A percentile compares a stretch with the other conserved stretches of the same genome.
Evolutionary conservation across 2,113 vertebrate species (phyloP).

Genomic region (Ceratotherium simum): DNA sequence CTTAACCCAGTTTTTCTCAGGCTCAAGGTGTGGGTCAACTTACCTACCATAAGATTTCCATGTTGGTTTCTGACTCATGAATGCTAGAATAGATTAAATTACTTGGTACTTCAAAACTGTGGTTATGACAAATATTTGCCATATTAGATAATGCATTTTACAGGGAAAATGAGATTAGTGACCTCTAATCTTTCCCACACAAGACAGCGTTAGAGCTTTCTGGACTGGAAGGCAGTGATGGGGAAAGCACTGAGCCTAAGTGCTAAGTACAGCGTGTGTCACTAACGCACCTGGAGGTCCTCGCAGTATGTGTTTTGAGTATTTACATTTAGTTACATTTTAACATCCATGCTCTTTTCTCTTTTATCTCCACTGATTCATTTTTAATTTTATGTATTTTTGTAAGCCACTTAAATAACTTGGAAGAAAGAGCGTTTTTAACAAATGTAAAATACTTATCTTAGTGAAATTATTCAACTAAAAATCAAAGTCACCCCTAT

Average conservation of each 20-base stretch:
- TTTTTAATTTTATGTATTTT: background rate
- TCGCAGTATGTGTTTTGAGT: background rate
- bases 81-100: background rate
- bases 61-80: background rate
- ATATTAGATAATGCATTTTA: background rate
- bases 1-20: background rate
- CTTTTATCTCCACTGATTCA: background rate
- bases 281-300: background rate
- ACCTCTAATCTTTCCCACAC: background rate
- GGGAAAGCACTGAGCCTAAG: background rate
- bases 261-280: background rate
- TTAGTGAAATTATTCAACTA: constrained; percentile 13
- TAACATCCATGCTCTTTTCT: background rate
- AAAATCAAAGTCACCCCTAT: background rate
- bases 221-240: background rate
- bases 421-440: background rate
- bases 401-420: background rate
- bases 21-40: background rate
- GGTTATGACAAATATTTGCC: background rate
- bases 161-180: background rate
- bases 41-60: background rate
- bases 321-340: background rate
- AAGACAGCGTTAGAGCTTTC: background rate
- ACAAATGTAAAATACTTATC: background rate
- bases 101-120: background rate